A percentile compares a stretch with the other conserved stretches of the same genome.
phyloP scores from a whole-genome alignment of 2,888 invertebrate genomes.

The Mimas tiliae region DNA sequence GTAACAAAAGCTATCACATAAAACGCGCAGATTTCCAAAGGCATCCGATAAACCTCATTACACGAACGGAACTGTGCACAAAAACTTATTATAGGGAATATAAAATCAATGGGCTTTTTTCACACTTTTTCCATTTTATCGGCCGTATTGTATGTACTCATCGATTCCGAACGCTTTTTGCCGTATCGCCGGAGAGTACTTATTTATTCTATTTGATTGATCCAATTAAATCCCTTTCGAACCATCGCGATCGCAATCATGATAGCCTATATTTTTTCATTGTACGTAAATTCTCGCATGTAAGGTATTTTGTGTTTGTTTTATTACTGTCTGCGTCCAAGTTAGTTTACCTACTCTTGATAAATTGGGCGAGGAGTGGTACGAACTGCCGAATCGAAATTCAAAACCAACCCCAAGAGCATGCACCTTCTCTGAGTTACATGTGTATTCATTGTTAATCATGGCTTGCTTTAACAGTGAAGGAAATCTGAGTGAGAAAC shows the following conservation, averaged over 20 bases:
- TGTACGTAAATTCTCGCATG: not conserved
- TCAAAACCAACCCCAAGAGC: no score
- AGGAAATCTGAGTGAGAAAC: no score
- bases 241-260: not conserved
- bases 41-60: conserved; percentile 13
- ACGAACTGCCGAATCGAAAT: no score
- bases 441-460: no score
- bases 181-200: conserved; percentile 18
- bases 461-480: no score
- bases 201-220: conserved; percentile 25
- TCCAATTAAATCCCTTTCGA: conserved; percentile 22
- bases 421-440: no score
- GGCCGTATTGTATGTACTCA: conserved; percentile 12
- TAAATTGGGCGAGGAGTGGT: no score
- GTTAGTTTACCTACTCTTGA: not conserved
- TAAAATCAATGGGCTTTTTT: conserved; percentile 15
- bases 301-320: not conserved
- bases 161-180: conserved; percentile 4
- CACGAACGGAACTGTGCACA: not conserved
- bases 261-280: conserved; percentile 17
- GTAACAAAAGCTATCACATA: not conserved
- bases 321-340: not conserved
- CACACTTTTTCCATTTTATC: conserved; percentile 19
- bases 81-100: conserved; percentile 13
- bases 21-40: not conserved